Evolutionary conservation across 2,113 vertebrate genomes (phyloP), one percentile per base, ranked within the genome.

Genomic region (Ifrita kowaldi): DNA sequence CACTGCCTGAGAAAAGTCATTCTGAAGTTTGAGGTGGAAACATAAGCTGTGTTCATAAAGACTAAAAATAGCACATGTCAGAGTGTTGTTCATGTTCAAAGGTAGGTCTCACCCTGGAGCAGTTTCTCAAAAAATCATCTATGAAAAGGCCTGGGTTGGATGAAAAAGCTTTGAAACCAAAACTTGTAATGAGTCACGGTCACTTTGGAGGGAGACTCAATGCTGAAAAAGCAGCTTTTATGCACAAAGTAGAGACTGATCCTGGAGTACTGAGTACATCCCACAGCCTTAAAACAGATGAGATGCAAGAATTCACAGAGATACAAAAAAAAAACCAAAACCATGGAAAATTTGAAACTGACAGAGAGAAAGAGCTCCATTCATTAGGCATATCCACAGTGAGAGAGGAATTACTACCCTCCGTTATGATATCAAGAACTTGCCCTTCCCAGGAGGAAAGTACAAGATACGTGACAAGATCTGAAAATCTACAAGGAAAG

Each of bases 161-260:
- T 46, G 21, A 13, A 59, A 70, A 63, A 77, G 4, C 6, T n/a
- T 63, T 14, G 28, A 22, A 84, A 64, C 5, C 27, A 68, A 60
- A 37, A 26, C 13, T 15, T 50, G 16, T 9, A 9, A 15, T 10
- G 16, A 50, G 26, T 50, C 18, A 24, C 0, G 0, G 18, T 50
- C 24, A 53, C 5, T 46, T 18, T 73, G 12, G 17, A 76, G 28
- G 57, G 82, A 49, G 33, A 52, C 15, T 55, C 64, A 39, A 0
- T 14, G 44, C 41, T 41, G 30, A 64, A 52, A 84, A 64, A 74
- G 12, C 11, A 49, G 19, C 13, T 81, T 65, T 77, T 33, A 21
- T 23, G 27, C 3, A 33, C 8, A 19, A 60, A 24, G 16, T 6
- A 49, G 10, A 73, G 50, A 39, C 13, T 42, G 56, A 53, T 68